Evolutionary conservation across 1,140 invertebrate genomes (phyloP), one percentile per base, ranked within the genome.

Genomic region (Globodera ellingtonae): DNA sequence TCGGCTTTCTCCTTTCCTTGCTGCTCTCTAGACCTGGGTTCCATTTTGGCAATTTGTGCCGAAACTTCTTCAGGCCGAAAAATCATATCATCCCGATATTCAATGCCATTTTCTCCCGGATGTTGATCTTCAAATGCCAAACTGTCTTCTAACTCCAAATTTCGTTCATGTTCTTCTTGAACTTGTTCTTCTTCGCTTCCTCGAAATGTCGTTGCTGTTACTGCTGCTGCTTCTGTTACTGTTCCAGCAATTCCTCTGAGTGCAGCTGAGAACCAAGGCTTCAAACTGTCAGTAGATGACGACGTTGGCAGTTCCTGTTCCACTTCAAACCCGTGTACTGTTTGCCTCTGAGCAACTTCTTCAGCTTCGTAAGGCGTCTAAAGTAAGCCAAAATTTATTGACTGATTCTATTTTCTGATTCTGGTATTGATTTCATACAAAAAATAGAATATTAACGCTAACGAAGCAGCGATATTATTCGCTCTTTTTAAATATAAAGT

Each of bases 61-160:
- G n/a, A 15, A 13, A 65, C 59, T 65, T 65, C 13, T 21, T 65
- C 59, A 65, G 59, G 13, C 1, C 21, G 59, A 65, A 65, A 65
- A 13, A 44, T 70, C 24, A 24, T 21, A 6, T 70, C 24, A 10
- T 70, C 67, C 18, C 21, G 21, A 35, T 15, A 5, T 0, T 70
- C 6, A 3, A 10, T 21, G 10, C 6, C 35, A 8, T 21, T 9
- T 9, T 69, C 66, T 15, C 4, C 21, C 67, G 24, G 67, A 35
- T 70, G 67, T 18, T 70, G 67, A 21, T 70, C 67, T 21, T 62
- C 56, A 62, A 70, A 44, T 70, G 67, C 67, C 67, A 70, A 47
- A 35, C 67, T 47, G 67, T 70, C 67, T 18, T 70, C 67, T 44
- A 70, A 47, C 67, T 70, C 67, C 10, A 70, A 47, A 47, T 70